These are phyloP conservation scores for Galaxias olidus DNA, from an alignment of 2,797 vertebrate genomes.

Conservation along the genomic window DNA sequence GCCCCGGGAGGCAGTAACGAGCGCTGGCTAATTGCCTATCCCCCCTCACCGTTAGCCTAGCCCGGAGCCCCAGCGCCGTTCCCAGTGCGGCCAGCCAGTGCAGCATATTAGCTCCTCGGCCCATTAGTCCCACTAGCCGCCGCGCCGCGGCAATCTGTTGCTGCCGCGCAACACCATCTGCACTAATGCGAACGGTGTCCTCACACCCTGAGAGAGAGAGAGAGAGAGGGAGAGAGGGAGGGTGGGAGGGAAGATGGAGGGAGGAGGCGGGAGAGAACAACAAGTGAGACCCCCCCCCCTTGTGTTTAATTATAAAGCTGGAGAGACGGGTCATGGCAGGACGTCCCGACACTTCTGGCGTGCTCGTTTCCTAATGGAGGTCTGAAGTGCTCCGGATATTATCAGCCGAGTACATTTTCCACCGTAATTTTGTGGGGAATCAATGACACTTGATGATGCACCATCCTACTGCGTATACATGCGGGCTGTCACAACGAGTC, in stretches of 20 bases:
- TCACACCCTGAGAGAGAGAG: constrained; percentile 36
- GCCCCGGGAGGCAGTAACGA: constrained; percentile 48
- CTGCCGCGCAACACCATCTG: constrained; percentile 65
- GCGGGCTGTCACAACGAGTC: too few species aligned
- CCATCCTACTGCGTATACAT: too few species aligned
- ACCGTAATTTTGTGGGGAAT: too few species aligned
- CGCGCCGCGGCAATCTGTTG: constrained; percentile 64
- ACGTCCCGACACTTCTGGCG: constrained; percentile 21
- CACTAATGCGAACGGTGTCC: constrained; percentile 53
- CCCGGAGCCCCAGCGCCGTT: neutral
- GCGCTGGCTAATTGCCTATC: constrained; percentile 38
- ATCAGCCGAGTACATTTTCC: too few species aligned
- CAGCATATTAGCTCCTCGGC: constrained; percentile 31
- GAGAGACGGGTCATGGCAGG: constrained; percentile 34
- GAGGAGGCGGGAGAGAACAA: constrained; percentile 3
- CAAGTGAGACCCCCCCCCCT: constrained; percentile 27
- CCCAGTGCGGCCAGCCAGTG: neutral
- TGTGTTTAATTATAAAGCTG: constrained; percentile 47
- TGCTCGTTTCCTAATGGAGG: too few species aligned
- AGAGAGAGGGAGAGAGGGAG: neutral
- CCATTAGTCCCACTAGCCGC: constrained; percentile 54
- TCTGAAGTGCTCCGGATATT: too few species aligned
- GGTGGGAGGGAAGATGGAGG: constrained; percentile 15
- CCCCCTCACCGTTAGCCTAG: neutral
- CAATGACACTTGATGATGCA: too few species aligned